These are phyloP conservation scores for Chiloscyllium plagiosum DNA, from an alignment of 2,113 vertebrate genomes.

Conservation along the genomic window DNA sequence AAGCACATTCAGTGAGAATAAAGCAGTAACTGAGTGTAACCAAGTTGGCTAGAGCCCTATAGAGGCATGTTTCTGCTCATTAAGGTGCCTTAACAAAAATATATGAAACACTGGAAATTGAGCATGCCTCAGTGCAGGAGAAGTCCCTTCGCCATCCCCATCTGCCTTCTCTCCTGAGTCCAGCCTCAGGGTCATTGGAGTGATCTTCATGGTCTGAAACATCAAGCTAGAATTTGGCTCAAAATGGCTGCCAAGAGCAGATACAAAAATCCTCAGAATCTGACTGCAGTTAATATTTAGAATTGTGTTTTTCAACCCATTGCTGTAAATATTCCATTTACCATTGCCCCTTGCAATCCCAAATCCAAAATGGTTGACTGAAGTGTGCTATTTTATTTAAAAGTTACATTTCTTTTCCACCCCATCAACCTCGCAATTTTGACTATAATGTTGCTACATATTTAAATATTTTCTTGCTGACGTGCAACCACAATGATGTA, in stretches of 20 bases:
- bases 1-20: not conserved
- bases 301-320: not conserved
- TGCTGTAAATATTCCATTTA: not conserved
- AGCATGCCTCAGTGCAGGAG: not conserved
- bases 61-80: not conserved
- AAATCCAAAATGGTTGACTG: not conserved
- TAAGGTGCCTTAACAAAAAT: not conserved
- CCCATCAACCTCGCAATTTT: not conserved
- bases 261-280: not conserved
- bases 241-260: not conserved
- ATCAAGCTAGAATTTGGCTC: not conserved
- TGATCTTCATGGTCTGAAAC: not conserved
- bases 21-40: not conserved
- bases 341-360: not conserved
- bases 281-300: not conserved
- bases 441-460: not conserved
- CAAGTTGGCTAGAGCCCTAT: not conserved
- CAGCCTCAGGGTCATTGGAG: not conserved
- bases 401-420: too few relatives aligned
- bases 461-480: not conserved
- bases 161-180: not conserved
- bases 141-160: not conserved
- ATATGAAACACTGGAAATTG: not conserved
- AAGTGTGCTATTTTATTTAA: not conserved
- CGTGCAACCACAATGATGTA: not conserved